phyloP scores from a whole-genome alignment of 1,140 invertebrate species.

The Bombus affinis region DNA sequence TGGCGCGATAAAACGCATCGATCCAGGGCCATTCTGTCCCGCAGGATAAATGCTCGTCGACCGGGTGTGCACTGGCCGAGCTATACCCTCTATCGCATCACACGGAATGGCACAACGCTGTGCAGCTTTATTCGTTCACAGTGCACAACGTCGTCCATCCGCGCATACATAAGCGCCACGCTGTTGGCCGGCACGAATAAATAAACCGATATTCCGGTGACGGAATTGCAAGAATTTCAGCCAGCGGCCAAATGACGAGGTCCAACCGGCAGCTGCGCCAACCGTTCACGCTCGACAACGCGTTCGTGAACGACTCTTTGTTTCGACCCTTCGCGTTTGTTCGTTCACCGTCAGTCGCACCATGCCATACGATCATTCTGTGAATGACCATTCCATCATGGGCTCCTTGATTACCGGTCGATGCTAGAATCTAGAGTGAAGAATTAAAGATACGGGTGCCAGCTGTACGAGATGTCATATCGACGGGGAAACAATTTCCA shows the following conservation, averaged over 20 bases:
- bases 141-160: too few species aligned
- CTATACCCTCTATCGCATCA: background rate
- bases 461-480: background rate
- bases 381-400: background rate
- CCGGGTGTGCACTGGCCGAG: background rate
- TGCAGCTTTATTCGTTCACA: constrained; percentile 5
- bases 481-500: background rate
- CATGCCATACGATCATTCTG: background rate
- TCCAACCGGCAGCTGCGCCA: background rate
- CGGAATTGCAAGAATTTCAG: constrained; percentile 64
- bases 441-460: background rate
- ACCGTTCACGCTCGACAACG: background rate
- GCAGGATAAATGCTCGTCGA: constrained; percentile 48
- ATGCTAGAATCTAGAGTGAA: background rate
- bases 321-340: constrained; percentile 23
- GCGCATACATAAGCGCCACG: background rate
- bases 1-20: constrained; percentile 66
- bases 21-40: constrained; percentile 48
- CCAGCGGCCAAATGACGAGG: constrained; percentile 41
- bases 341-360: background rate
- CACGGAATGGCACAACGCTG: background rate
- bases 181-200: constrained; percentile 23
- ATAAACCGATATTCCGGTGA: constrained; percentile 55
- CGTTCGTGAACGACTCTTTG: constrained; percentile 37
- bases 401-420: background rate